Conservation (phyloP, 2,888 invertebrate species). For the Nymphalis urticae region DNA sequence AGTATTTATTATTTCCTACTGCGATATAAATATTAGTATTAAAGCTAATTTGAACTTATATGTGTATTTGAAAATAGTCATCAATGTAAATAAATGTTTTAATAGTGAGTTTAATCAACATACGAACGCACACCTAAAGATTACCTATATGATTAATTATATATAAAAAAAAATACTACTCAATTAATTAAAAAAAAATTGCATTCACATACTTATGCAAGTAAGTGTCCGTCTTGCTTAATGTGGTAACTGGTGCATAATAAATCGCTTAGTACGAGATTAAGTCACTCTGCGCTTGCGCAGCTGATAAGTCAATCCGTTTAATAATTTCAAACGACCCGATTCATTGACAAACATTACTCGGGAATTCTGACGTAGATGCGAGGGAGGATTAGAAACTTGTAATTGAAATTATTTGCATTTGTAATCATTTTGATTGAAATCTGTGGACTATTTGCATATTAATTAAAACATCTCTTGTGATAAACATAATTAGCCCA, state of each 20-base stretch:
- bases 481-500: background rate
- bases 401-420: slow-evolving; percentile 3
- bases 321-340: slow-evolving; percentile 1
- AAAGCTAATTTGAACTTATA: too few species aligned
- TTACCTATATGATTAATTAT: too few species aligned
- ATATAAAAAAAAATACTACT: too few species aligned
- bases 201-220: background rate
- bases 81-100: too few species aligned
- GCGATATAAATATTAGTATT: too few species aligned
- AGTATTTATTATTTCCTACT: too few species aligned
- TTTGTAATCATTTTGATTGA: slow-evolving; percentile 1
- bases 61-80: too few species aligned
- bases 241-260: slow-evolving; percentile 41
- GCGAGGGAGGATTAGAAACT: background rate
- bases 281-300: slow-evolving; percentile 16
- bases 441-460: slow-evolving; percentile 18
- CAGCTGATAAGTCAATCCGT: slow-evolving; percentile 8
- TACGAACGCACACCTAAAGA: too few species aligned
- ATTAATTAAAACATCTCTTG: background rate
- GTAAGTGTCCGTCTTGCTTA: slow-evolving; percentile 27
- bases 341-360: slow-evolving; percentile 1
- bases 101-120: too few species aligned
- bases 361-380: background rate
- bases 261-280: slow-evolving; percentile 31
- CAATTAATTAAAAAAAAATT: background rate